Evolutionary conservation across 2,888 invertebrate genomes (phyloP), one percentile per base, ranked within the genome.

Genomic region (Iphiclides podalirius): DNA sequence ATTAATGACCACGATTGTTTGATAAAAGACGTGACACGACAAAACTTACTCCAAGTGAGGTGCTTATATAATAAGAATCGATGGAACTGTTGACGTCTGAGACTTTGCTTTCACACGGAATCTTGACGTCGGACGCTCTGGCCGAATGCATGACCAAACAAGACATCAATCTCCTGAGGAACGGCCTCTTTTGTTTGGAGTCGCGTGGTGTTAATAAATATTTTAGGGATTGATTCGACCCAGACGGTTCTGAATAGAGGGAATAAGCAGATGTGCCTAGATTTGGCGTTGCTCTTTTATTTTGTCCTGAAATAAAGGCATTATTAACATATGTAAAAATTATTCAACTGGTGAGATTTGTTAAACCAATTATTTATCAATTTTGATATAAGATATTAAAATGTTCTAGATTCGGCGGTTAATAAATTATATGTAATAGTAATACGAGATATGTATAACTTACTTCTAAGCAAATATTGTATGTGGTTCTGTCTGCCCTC

Each of bases 11-110:
- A n/a, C n/a, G n/a, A n/a, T n/a, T n/a, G n/a, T n/a, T n/a, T n/a
- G n/a, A n/a, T n/a, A n/a, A n/a, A n/a, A n/a, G n/a, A n/a, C n/a
- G n/a, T n/a, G n/a, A n/a, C 6, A 20, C 20, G 20, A 26, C n/a
- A 2, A 41, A 50, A 68, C 81, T 75, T 60, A 84, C 85, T 47
- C 72, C 79, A 46, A 83, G 67, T 1, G 84, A 81, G 17, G 80
- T 75, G 53, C 68, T 83, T 17, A 86, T 74, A 48, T 81, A 72
- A 55, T 86, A 86, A 0, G 84, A 83, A 55, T 84, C 81, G 12
- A 78, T 52, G 0, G 85, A 76, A 54, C 71, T 80, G 14, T 71
- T 67, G 9, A 58, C 46, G 33, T 59, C 70, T 0, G 64, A 56
- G 3, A 58, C 17, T 9, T 62, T 59, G 1, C 50, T 53, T 1